Percentiles rank a stretch among this genome's conserved stretches.
These are phyloP conservation scores for Trissoscelio sp. DNA, from an alignment of 2,888 invertebrate species.

Conservation along the genomic window DNA sequence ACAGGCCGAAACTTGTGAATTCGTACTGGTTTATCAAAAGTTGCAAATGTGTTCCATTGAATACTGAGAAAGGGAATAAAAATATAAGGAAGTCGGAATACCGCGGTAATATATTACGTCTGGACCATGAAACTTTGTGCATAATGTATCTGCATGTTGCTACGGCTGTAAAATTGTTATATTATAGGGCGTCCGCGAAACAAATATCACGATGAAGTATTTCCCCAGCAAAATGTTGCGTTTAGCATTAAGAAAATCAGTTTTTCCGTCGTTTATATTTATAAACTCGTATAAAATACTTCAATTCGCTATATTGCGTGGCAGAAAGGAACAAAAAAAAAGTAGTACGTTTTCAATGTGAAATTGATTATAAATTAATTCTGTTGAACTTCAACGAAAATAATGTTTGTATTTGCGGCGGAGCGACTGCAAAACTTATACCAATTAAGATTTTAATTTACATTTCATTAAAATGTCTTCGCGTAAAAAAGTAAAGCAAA, in stretches of 20 bases:
- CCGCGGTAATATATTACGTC: slow-evolving; percentile 42
- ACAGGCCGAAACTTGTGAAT: slow-evolving; percentile 31
- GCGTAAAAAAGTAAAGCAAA: not conserved
- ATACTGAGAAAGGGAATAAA: slow-evolving; percentile 42
- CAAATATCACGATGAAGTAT: not conserved
- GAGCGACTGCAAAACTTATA: too few relatives aligned
- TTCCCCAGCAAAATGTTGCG: not conserved
- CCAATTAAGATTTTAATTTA: too few relatives aligned
- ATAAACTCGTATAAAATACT: too few relatives aligned
- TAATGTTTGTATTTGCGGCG: too few relatives aligned
- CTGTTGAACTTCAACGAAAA: too few relatives aligned
- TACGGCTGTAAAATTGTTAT: slow-evolving; percentile 22
- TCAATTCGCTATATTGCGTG: too few relatives aligned
- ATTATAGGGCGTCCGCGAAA: slow-evolving; percentile 5
- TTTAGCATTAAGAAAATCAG: not conserved
- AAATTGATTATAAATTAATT: too few relatives aligned
- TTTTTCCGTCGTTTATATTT: not conserved
- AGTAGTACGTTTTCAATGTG: too few relatives aligned
- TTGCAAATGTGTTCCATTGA: slow-evolving; percentile 55
- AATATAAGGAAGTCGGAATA: slow-evolving; percentile 37
- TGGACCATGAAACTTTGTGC: slow-evolving; percentile 51
- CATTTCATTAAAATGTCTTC: not conserved
- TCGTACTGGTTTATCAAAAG: slow-evolving; percentile 38
- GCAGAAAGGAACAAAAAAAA: too few relatives aligned
- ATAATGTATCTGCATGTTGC: slow-evolving; percentile 36